phyloP scores from a whole-genome alignment of 1,140 invertebrate species.

The Philotrypesis tridentata region DNA sequence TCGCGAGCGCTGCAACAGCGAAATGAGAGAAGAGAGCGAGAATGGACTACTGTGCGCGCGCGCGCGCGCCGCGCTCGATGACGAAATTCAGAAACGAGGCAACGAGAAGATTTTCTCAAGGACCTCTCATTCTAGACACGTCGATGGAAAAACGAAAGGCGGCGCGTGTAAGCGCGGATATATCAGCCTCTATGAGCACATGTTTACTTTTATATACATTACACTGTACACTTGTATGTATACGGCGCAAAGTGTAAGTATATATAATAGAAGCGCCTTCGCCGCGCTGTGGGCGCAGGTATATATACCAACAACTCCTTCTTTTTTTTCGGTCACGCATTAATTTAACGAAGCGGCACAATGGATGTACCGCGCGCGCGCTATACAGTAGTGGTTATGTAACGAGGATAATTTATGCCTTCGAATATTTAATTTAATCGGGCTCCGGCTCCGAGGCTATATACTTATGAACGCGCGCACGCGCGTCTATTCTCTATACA shows the following conservation, averaged over 20 bases:
- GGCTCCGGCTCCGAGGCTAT: too few species aligned
- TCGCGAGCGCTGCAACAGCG: conserved; percentile 5
- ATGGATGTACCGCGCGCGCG: background rate
- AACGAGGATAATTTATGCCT: background rate
- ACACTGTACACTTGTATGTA: too few species aligned
- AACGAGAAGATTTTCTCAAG: conserved; percentile 69
- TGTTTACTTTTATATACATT: background rate
- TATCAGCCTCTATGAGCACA: background rate
- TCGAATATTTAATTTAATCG: background rate
- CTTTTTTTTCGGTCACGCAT: too few species aligned
- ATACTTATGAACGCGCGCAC: too few species aligned
- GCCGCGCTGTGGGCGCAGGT: too few species aligned
- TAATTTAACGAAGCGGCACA: background rate
- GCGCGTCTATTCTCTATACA: too few species aligned
- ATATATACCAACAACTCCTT: too few species aligned
- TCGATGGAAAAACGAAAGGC: conserved; percentile 72
- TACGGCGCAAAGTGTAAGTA: too few species aligned
- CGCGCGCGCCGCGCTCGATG: conserved; percentile 55
- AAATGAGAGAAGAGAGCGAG: conserved; percentile 22
- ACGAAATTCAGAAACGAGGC: conserved; percentile 69
- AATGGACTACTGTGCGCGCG: conserved; percentile 13
- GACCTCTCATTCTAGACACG: conserved; percentile 52
- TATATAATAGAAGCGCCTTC: too few species aligned
- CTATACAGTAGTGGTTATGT: background rate
- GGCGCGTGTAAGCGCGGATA: conserved; percentile 33